Base-by-base conservation (phyloP, 2,113 vertebrate genomes). In the Nothoprocta perdicaria region DNA sequence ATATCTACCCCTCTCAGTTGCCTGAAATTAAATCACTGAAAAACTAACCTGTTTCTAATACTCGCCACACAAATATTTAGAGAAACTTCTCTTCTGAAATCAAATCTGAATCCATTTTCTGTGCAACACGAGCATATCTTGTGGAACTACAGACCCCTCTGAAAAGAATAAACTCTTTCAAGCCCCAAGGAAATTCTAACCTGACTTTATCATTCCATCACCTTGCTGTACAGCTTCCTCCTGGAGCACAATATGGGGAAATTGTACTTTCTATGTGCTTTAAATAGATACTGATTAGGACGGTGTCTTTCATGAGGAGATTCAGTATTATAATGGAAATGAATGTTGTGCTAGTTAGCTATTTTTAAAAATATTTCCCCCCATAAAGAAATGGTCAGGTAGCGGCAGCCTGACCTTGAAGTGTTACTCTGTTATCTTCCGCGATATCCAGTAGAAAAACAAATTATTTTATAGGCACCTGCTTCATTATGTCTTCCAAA, bases 401-500 rank as follows among this genome's bases (percentile, higher is more conserved):
- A 81, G 57, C 85, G 79, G 84, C 73, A 86, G 62, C 57, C 60
- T 95, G 95, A 97, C 96, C 96, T 96, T 97, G 95, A 90, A 89
- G 76, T 23, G n/a, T 83, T 90, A 94, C 45, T 60, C 72, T 73
- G 88, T 95, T 95, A 84, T 95, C 68, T 94, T 94, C 84, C 73
- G 46, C 72, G 73, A 95, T 85, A 95, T 74, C 72, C 84, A 95
- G 74, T 53, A 88, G 74, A 83, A 78, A 95, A 95, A 86, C 72
- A 96, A 91, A 82, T 77, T 93, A 94, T 97, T 97, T 96, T 95
- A 94, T 84, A 95, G 86, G 88, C 92, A 97, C 94, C 91, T 97
- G 96, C 93, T 43, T 96, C 93, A 95, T 97, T 97, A 96, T 91
- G 84, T 89, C 87, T 90, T 93, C 95, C 80, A 95, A 97, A 97